These are phyloP conservation scores for Ophiodon elongatus DNA, from an alignment of 2,113 vertebrate species.

Conservation along the genomic window DNA sequence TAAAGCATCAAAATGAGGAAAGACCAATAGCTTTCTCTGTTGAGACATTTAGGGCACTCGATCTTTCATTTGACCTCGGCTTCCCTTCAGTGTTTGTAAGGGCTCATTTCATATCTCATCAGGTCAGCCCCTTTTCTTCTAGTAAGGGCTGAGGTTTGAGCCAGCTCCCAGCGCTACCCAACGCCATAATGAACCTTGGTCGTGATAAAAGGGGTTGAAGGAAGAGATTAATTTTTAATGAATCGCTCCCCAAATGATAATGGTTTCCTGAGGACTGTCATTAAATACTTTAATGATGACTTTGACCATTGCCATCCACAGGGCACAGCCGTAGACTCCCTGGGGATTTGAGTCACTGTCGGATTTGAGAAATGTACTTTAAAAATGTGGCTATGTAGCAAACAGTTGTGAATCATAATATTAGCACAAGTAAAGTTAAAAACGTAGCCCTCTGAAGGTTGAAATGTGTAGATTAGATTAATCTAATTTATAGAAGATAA, in stretches of 20 bases:
- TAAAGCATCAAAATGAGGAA: background rate
- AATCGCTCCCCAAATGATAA: constrained; percentile 69
- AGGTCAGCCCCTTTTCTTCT: constrained; percentile 23
- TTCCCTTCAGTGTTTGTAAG: constrained; percentile 10
- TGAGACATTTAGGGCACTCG: background rate
- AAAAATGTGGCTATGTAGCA: background rate
- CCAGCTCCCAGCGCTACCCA: constrained; percentile 34
- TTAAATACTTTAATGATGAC: constrained; percentile 71
- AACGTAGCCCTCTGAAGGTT: background rate
- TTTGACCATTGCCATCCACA: constrained; percentile 47
- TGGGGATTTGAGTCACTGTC: constrained; percentile 8
- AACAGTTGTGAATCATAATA: background rate
- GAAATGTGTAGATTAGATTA: background rate
- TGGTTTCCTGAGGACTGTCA: constrained; percentile 60
- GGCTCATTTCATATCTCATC: constrained; percentile 44
- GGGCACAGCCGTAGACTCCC: constrained; percentile 24
- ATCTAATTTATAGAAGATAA: too few species aligned
- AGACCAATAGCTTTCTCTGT: constrained; percentile 2
- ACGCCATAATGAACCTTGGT: constrained; percentile 59
- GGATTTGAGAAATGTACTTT: constrained; percentile 13
- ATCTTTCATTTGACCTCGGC: constrained; percentile 14
- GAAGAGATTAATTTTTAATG: constrained; percentile 73
- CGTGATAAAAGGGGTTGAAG: constrained; percentile 51
- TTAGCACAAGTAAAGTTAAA: background rate
- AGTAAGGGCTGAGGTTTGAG: constrained; percentile 35